phyloP scores from a whole-genome alignment of 2,797 vertebrate genomes.

The Odontamblyopus rebecca region DNA sequence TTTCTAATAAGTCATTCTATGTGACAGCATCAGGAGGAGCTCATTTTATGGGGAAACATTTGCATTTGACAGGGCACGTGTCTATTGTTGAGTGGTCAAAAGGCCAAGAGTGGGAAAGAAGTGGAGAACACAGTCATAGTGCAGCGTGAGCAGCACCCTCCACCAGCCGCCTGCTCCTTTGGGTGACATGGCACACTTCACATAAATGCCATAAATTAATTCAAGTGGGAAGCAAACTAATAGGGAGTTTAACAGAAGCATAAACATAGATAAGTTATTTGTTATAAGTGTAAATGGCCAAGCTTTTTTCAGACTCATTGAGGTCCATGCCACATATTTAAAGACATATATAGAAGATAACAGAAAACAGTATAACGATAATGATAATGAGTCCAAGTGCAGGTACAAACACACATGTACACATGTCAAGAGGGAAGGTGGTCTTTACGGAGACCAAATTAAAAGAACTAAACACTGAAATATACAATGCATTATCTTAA shows the following conservation, averaged over 20 bases:
- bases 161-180: conserved; percentile 14
- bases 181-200: conserved; percentile 64
- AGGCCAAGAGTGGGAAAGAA: conserved; percentile 14
- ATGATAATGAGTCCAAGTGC: not conserved
- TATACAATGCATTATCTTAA: not conserved
- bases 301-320: not conserved
- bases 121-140: conserved; percentile 9
- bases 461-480: not conserved
- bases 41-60: conserved; percentile 61
- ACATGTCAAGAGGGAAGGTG: not conserved
- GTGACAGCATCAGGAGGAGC: conserved; percentile 22
- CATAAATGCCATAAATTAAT: conserved; percentile 6
- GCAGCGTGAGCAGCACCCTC: conserved; percentile 3
- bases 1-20: not conserved
- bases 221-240: not conserved
- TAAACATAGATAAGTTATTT: not conserved
- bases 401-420: not conserved
- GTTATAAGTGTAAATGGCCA: not conserved
- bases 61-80: conserved; percentile 71
- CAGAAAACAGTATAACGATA: not conserved
- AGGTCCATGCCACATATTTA: not conserved
- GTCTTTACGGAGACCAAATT: not conserved
- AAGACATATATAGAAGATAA: not conserved
- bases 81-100: conserved; percentile 12
- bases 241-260: not conserved